A percentile compares a stretch with the other conserved stretches of the same genome.
phyloP scores from a whole-genome alignment of 2,797 vertebrate genomes.

The Telmatherina bonti region DNA sequence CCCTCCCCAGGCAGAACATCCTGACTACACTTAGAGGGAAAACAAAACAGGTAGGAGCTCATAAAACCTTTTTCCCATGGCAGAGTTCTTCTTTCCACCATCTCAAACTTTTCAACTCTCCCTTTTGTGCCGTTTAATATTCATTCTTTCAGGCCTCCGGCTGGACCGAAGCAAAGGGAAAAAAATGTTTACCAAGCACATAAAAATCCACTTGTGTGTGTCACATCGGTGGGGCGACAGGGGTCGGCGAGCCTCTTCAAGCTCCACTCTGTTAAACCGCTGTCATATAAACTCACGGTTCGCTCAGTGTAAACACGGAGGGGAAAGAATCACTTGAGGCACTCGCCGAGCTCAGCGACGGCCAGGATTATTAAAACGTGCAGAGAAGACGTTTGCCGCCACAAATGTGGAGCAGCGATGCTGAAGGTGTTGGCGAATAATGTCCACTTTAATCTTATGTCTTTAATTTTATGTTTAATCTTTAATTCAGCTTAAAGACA shows the following conservation, averaged over 20 bases:
- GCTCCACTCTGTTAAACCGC: constrained; percentile 29
- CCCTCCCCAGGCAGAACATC: constrained; percentile 10
- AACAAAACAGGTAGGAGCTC: neutral
- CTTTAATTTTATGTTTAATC: neutral
- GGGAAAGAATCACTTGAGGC: constrained; percentile 66
- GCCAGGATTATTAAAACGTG: constrained; percentile 51
- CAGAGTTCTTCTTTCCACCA: neutral
- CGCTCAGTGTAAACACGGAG: constrained; percentile 60
- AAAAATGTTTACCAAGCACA: constrained; percentile 59
- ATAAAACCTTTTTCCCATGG: neutral
- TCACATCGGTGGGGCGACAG: constrained; percentile 8
- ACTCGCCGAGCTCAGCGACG: constrained; percentile 45
- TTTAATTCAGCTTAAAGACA: too few relatives aligned
- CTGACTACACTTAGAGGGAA: neutral
- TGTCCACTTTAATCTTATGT: neutral
- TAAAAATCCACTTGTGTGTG: constrained; percentile 67
- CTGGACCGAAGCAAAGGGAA: constrained; percentile 27
- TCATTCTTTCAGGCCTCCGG: constrained; percentile 21
- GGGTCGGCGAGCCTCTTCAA: constrained; percentile 13
- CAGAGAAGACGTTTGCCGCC: constrained; percentile 27
- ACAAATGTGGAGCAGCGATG: neutral
- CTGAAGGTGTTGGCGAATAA: neutral
- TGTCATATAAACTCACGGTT: constrained; percentile 50
- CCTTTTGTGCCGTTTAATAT: constrained; percentile 47
- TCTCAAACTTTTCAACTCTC: constrained; percentile 35